Percentiles rank a stretch among this genome's conserved stretches.
Conservation (phyloP, 2,888 invertebrate genomes). For the Dioctria rufipes region DNA sequence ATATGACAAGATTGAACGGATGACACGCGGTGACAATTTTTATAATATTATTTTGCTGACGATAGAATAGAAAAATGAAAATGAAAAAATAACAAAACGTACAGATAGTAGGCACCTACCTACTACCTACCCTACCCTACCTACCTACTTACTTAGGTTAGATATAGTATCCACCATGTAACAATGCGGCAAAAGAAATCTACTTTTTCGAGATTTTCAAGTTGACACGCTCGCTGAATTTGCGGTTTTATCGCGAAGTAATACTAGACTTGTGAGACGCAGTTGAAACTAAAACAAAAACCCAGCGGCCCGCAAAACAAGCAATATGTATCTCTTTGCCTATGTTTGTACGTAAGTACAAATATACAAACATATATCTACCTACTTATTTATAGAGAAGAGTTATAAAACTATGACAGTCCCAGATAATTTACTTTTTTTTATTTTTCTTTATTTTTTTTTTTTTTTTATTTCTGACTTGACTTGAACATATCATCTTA, state of each 20-base stretch:
- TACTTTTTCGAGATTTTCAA: conserved; percentile 60
- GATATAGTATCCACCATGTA: conserved; percentile 28
- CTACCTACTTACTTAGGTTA: too few relatives aligned
- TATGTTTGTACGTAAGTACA: too few relatives aligned
- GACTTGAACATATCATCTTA: conserved; percentile 36
- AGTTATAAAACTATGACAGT: conserved; percentile 51
- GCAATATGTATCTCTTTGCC: conserved; percentile 4
- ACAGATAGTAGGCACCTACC: too few relatives aligned
- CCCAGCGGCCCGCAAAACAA: conserved; percentile 52
- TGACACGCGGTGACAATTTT: conserved; percentile 41
- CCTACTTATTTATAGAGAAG: conserved; percentile 44
- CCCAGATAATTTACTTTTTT: conserved; percentile 31
- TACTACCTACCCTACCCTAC: too few relatives aligned
- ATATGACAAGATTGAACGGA: conserved; percentile 46
- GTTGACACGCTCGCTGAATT: conserved; percentile 68
- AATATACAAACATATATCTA: not conserved
- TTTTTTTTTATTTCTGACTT: conserved; percentile 7
- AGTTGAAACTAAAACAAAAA: conserved; percentile 57
- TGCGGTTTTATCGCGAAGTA: conserved; percentile 67
- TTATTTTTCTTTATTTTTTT: conserved; percentile 4
- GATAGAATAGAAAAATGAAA: conserved; percentile 48
- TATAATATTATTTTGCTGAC: conserved; percentile 16
- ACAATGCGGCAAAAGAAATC: conserved; percentile 32
- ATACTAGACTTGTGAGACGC: conserved; percentile 65
- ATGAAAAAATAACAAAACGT: conserved; percentile 16